phyloP scores from a whole-genome alignment of 2,888 invertebrate genomes.

The Agrilus mali region DNA sequence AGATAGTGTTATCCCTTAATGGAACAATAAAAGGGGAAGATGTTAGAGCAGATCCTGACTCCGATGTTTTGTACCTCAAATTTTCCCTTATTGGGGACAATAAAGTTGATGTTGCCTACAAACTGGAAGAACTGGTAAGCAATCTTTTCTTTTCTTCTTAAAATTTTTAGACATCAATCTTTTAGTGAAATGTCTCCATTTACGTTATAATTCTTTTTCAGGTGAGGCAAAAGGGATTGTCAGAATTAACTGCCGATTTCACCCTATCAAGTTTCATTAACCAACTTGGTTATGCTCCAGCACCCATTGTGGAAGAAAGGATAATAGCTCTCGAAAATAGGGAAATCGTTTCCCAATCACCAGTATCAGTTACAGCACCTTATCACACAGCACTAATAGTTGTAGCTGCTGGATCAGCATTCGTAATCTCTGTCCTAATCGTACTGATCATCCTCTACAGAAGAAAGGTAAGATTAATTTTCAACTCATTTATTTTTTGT shows the following conservation, averaged over 20 bases:
- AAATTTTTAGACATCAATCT: conserved; percentile 1
- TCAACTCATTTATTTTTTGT: background rate
- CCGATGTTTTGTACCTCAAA: conserved; percentile 40
- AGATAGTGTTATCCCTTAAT: conserved; percentile 35
- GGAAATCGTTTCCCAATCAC: conserved; percentile 55
- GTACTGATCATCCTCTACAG: conserved; percentile 65
- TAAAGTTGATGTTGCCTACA: conserved; percentile 68
- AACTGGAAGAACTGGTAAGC: conserved; percentile 64
- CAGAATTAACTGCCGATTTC: conserved; percentile 45
- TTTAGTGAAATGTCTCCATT: background rate
- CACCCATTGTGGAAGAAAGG: conserved; percentile 26
- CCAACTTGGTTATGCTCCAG: conserved; percentile 30
- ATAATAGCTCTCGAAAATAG: conserved; percentile 48
- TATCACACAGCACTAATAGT: conserved; percentile 69
- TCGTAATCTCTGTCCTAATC: conserved; percentile 64
- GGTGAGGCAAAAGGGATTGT: conserved; percentile 38
- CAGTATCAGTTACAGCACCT: conserved; percentile 52
- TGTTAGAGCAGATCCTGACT: conserved; percentile 38
- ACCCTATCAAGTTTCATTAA: conserved; percentile 52
- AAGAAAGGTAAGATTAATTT: conserved; percentile 35
- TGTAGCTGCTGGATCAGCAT: conserved; percentile 65
- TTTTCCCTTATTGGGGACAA: conserved; percentile 57
- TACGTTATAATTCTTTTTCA: conserved; percentile 14
- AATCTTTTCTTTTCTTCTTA: background rate
- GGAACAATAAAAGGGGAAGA: conserved; percentile 35